A percentile compares a stretch with the other conserved stretches of the same genome.
These are phyloP conservation scores for Pluvianellus socialis DNA, from an alignment of 2,113 vertebrate species.

Conservation along the genomic window DNA sequence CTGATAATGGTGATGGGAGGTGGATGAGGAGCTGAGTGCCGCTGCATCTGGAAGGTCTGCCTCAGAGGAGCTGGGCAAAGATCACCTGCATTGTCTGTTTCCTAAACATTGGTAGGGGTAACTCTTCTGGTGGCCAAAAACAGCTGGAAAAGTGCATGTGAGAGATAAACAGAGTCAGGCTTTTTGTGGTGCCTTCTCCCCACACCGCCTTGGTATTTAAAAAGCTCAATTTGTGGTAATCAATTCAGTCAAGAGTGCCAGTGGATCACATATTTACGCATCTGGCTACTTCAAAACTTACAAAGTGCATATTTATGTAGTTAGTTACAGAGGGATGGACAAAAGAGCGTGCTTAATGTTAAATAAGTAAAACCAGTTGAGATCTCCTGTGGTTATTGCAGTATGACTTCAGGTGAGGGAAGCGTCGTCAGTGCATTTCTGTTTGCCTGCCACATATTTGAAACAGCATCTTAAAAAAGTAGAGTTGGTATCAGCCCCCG, in stretches of 20 bases:
- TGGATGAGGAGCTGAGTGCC: neutral
- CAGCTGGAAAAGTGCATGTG: neutral
- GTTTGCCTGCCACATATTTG: neutral
- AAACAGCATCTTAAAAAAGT: neutral
- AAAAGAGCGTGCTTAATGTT: neutral
- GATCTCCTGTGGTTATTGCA: neutral
- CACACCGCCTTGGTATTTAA: neutral
- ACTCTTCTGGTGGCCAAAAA: neutral
- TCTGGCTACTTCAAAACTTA: neutral
- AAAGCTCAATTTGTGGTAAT: neutral
- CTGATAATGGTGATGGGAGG: neutral
- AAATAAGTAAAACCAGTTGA: neutral
- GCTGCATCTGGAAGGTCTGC: fast-evolving
- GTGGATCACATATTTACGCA: neutral
- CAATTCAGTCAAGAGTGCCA: neutral
- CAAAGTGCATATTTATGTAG: neutral
- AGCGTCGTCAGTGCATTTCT: neutral
- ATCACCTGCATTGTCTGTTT: neutral
- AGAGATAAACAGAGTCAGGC: neutral
- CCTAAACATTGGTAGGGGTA: neutral
- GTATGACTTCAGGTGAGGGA: neutral
- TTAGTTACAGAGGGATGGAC: neutral
- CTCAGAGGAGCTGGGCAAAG: neutral
- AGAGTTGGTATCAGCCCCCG: neutral
- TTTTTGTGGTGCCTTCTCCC: neutral